A percentile compares a stretch with the other conserved stretches of the same genome.
These are phyloP conservation scores for Nymphalis urticae DNA, from an alignment of 2,888 invertebrate genomes.

Conservation along the genomic window DNA sequence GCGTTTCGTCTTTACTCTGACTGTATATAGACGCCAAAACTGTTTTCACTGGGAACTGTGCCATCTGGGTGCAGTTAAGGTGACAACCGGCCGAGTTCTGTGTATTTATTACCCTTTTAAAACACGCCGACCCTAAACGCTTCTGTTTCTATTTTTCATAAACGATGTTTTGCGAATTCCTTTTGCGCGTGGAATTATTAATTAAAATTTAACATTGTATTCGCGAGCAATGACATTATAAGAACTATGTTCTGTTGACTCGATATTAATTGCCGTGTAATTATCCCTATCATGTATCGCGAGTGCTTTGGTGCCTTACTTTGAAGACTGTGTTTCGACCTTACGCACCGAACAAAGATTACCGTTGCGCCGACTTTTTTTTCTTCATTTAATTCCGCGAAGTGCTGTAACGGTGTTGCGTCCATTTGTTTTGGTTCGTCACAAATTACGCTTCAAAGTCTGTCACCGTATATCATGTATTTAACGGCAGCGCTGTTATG, in stretches of 20 bases:
- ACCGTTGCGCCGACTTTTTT: conserved; percentile 72
- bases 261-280: conserved; percentile 18
- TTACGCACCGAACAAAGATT: conserved; percentile 65
- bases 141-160: conserved; percentile 42
- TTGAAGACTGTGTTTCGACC: conserved; percentile 25
- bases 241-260: conserved; percentile 16
- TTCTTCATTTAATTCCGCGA: conserved; percentile 75
- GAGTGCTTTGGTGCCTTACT: conserved; percentile 9
- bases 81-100: conserved; percentile 61
- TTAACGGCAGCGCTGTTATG: conserved; percentile 36
- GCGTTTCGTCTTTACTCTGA: conserved; percentile 4
- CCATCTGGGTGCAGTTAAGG: conserved; percentile 65
- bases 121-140: conserved; percentile 46
- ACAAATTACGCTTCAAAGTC: conserved; percentile 46
- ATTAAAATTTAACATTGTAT: conserved; percentile 16
- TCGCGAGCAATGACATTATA: conserved; percentile 17
- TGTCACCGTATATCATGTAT: conserved; percentile 41
- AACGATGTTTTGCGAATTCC: conserved; percentile 8
- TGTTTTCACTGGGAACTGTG: conserved; percentile 66
- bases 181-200: conserved; percentile 8
- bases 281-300: conserved; percentile 8
- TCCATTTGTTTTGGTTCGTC: conserved; percentile 76
- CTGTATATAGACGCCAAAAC: conserved; percentile 47
- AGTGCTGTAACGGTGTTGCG: conserved; percentile 76
- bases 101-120: conserved; percentile 62